phyloP scores from a whole-genome alignment of 2,888 invertebrate species.

The Trichogramma evanescens region DNA sequence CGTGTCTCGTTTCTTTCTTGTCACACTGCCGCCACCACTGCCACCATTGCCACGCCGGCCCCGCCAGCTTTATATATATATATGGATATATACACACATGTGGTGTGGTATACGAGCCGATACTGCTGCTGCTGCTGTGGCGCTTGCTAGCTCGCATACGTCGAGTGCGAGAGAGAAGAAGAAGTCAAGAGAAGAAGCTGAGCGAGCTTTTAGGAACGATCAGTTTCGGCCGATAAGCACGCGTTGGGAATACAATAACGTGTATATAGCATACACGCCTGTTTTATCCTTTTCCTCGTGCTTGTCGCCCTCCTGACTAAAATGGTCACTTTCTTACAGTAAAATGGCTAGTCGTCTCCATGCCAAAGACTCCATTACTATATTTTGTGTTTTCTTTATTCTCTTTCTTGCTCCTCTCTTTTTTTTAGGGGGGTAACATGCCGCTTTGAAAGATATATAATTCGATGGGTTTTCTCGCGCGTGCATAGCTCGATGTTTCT shows the following conservation, averaged over 20 bases:
- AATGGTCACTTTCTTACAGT: conserved; percentile 28
- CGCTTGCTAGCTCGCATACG: conserved; percentile 5
- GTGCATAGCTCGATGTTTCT: too few species aligned
- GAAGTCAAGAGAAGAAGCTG: background rate
- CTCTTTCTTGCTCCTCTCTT: too few species aligned
- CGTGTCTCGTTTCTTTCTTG: background rate
- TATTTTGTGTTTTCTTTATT: too few species aligned
- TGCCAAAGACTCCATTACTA: too few species aligned
- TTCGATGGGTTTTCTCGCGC: too few species aligned
- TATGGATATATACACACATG: too few species aligned
- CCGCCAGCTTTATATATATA: too few species aligned
- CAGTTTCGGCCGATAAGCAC: conserved; percentile 31
- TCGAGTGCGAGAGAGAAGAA: conserved; percentile 1
- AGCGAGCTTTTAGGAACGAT: conserved; percentile 22
- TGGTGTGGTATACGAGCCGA: background rate
- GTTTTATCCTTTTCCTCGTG: background rate
- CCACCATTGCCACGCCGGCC: background rate
- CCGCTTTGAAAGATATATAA: too few species aligned
- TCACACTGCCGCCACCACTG: background rate
- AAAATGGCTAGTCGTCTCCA: conserved; percentile 13
- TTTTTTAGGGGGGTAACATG: too few species aligned
- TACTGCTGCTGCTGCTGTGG: background rate
- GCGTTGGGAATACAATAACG: conserved; percentile 21
- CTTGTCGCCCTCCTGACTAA: conserved; percentile 25
- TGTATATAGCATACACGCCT: background rate